Conservation (phyloP, 30 jellyfish, hydroid and myxozoan species). For the Phacellophora camtschatica region DNA sequence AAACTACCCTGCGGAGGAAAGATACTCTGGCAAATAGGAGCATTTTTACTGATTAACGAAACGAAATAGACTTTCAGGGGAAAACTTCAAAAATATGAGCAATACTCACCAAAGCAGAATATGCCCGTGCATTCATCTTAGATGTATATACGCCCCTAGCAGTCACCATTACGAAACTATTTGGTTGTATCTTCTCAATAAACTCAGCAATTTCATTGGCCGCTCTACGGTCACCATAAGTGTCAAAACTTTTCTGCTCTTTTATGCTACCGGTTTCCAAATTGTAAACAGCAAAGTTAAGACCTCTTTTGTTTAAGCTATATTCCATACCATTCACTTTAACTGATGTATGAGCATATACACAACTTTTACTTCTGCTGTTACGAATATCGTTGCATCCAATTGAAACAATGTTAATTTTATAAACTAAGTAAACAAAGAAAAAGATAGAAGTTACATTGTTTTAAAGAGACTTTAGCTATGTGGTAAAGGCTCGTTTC, state of each 20-base stretch:
- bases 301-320: slow-evolving; percentile 41
- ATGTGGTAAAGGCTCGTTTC: too few species aligned
- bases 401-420: slow-evolving; percentile 8
- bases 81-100: too few species aligned
- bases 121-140: slow-evolving; percentile 35
- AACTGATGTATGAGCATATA: slow-evolving; percentile 20
- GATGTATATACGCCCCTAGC: slow-evolving; percentile 4
- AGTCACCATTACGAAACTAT: slow-evolving; percentile 46
- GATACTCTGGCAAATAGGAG: too few species aligned
- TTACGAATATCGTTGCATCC: slow-evolving; percentile 61
- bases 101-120: slow-evolving; percentile 52
- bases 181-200: slow-evolving; percentile 23
- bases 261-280: slow-evolving; percentile 22
- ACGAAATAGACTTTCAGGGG: too few species aligned
- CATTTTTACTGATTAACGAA: too few species aligned
- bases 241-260: background rate
- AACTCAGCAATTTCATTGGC: slow-evolving; percentile 1
- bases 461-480: too few species aligned
- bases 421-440: slow-evolving; percentile 5
- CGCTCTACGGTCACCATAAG: slow-evolving; percentile 26
- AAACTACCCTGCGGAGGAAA: too few species aligned
- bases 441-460: background rate
- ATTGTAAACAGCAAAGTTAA: slow-evolving; percentile 38
- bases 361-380: slow-evolving; percentile 34
- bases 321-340: slow-evolving; percentile 62